Evolutionary conservation across 2,797 vertebrate species (phyloP).

Genomic region (Petrocephalus sullivani): DNA sequence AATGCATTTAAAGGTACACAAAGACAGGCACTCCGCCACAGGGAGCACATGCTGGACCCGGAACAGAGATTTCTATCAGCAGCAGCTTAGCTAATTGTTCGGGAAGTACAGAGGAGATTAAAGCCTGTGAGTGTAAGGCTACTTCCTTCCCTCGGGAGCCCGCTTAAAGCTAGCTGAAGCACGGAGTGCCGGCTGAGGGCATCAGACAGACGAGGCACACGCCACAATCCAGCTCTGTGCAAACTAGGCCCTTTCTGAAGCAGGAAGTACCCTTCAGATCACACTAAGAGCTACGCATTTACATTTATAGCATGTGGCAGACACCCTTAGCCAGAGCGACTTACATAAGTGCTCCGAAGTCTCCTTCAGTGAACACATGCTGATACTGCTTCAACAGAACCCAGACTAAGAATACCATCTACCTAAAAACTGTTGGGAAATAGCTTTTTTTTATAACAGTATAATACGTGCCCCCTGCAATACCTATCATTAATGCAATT

Average conservation of each 20-base stretch:
- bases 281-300: not conserved
- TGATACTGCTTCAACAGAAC: too few species aligned
- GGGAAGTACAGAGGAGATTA: not conserved
- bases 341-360: too few species aligned
- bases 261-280: not conserved
- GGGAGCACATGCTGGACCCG: not conserved
- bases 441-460: too few species aligned
- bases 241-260: not conserved
- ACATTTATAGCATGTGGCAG: too few species aligned
- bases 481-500: not conserved
- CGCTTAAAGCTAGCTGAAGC: not conserved
- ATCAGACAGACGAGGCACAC: not conserved
- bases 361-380: too few species aligned
- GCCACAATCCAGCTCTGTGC: not conserved
- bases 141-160: not conserved
- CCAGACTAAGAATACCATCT: too few species aligned
- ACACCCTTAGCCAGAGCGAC: too few species aligned
- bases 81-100: not conserved
- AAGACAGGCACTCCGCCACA: not conserved
- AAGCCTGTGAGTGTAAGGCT: not conserved
- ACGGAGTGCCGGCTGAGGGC: not conserved
- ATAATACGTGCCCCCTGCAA: not conserved
- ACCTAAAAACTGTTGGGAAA: too few species aligned
- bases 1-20: not conserved
- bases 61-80: not conserved